phyloP scores from a whole-genome alignment of 2,888 invertebrate genomes.

The Tenthredo mesomela region DNA sequence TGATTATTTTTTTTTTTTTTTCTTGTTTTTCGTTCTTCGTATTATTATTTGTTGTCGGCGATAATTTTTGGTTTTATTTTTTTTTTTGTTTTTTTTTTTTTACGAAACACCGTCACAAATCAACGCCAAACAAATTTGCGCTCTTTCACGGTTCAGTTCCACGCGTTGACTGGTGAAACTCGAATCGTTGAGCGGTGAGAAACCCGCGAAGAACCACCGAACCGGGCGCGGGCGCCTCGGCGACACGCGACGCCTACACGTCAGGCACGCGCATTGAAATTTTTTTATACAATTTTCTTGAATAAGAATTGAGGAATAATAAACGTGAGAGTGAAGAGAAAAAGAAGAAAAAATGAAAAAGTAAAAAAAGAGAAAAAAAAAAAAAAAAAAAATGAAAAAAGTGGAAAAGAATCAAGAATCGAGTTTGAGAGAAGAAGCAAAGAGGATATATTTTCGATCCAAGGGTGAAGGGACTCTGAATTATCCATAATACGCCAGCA shows the following conservation, averaged over 20 bases:
- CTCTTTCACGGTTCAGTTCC: constrained; percentile 32
- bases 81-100: not conserved
- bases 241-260: constrained; percentile 13
- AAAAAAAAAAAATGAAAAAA: not conserved
- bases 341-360: not conserved
- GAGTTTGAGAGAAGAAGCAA: not conserved
- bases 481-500: not conserved
- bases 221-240: not conserved
- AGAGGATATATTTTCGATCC: not conserved
- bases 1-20: not conserved
- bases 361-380: not conserved
- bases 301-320: not conserved
- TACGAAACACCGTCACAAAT: not conserved
- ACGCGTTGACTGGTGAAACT: constrained; percentile 41
- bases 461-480: not conserved
- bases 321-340: not conserved
- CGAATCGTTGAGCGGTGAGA: constrained; percentile 28
- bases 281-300: not conserved
- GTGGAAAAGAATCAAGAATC: not conserved
- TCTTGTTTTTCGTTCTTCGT: too few relatives aligned
- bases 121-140: not conserved
- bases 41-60: too few relatives aligned
- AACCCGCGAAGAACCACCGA: constrained; percentile 36
- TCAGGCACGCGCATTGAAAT: constrained; percentile 9
- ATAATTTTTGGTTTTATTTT: too few relatives aligned